These are phyloP conservation scores for Platysteira castanea DNA, from an alignment of 2,113 vertebrate genomes.

Conservation along the genomic window DNA sequence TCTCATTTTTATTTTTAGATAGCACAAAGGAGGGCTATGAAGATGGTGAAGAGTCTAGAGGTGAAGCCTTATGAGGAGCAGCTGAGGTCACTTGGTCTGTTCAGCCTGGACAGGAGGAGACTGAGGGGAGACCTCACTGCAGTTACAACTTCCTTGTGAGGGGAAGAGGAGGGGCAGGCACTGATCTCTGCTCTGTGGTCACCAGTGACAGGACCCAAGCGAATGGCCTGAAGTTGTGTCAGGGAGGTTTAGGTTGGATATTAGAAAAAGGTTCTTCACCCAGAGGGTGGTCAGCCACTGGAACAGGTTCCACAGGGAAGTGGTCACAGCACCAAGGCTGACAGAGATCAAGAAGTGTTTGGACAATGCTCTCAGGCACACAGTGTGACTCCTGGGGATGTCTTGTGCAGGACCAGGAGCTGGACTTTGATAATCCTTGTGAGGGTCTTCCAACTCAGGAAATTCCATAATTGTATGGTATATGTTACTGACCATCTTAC, in stretches of 20 bases:
- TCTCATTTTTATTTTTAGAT: not conserved
- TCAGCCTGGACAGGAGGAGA: not conserved
- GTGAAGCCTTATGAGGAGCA: rapidly evolving
- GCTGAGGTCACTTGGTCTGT: not conserved
- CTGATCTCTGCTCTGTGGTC: not conserved
- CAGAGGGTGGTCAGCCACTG: rapidly evolving
- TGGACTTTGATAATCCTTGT: not conserved
- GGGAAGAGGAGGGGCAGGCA: not conserved
- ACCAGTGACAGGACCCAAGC: not conserved
- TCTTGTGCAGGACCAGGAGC: not conserved
- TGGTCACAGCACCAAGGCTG: not conserved
- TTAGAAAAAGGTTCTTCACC: not conserved
- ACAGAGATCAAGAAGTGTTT: not conserved
- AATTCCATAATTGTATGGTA: not conserved
- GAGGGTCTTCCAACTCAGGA: not conserved
- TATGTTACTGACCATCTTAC: not conserved
- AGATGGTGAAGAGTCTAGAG: not conserved
- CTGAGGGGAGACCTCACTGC: not conserved
- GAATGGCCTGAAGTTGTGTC: not conserved
- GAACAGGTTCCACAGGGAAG: not conserved
- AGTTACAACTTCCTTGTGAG: not conserved
- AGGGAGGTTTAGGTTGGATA: not conserved
- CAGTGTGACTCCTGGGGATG: not conserved
- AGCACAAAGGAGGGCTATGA: not conserved
- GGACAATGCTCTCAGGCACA: not conserved